Evolutionary conservation across 2,797 vertebrate genomes (phyloP), one percentile per base, ranked within the genome.

Genomic region (Gobio occitaniae): DNA sequence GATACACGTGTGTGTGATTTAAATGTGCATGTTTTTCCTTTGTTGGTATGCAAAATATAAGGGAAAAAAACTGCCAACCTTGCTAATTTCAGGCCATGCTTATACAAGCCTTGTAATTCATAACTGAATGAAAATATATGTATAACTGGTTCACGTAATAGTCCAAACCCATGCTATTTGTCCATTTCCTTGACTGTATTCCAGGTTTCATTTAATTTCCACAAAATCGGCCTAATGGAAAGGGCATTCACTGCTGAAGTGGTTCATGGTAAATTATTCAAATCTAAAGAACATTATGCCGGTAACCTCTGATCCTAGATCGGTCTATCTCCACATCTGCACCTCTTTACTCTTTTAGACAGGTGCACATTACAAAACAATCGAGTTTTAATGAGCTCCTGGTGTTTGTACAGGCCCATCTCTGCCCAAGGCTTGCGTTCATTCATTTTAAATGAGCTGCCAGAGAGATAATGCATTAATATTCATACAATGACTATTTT

Each of bases 371-470:
- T 93, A 93, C 93, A 91, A 90, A 92, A 92, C 91, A 93, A 91
- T 92, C 90, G 90, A 89, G 88, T 92, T 94, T 93, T 95, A 94
- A 95, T 94, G 92, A 94, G 92, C 89, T 88, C 82, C 90, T 86
- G 54, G 76, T 93, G 93, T 94, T 94, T 94, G 92, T 92, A 92
- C 91, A 89, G 92, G 91, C 92, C 90, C 85, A 84, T 92, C 91
- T 92, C 88, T 90, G 92, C 91, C 90, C 89, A 89, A 89, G 89
- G 93, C 88, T 88, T 63, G 63, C 89, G 84, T 91, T 92, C 90
- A 93, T 94, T 94, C 91, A 95, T 94, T 94, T 94, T 94, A 94
- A 88, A 95, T 94, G 89, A 93, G 92, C 90, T 89, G 94, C 93
- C 93, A 89, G 88, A 92, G 94, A 95, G 92, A 93, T 91, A 87